Base-by-base conservation (phyloP, 2,797 vertebrate species). In the Vespertilio murinus region DNA sequence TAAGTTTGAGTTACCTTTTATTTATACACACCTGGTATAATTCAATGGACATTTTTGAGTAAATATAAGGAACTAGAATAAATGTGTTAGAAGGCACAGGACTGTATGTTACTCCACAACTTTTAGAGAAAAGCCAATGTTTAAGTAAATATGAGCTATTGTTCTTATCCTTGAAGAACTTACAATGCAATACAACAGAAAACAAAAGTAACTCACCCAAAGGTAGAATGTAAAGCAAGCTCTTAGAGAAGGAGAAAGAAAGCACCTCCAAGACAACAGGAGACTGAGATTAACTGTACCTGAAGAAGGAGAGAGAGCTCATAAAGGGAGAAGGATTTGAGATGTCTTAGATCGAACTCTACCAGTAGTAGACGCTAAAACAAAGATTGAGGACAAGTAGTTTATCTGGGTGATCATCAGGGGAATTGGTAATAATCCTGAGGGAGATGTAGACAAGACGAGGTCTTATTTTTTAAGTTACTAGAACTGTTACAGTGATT, bases 1-100 rank as follows among this genome's bases (percentile, higher is more conserved):
- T 73, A 74, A 82, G 73, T 87, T 13, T 88, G 59, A 94, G 18
- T 49, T 70, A 88, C 56, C 64, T 86, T 85, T 86, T 80, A 90
- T 40, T 82, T 89, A 73, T 2, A 52, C 25, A 56, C 61, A 38
- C 18, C 12, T 40, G 14, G 33, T 81, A 0, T 5, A 84, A 90
- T 59, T 81, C 54, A 88, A 18, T 28, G 45, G 22, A 69, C 11
- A 52, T 20, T 78, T 86, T 17, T 73, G 9, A 78, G 17, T 92
- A 91, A 95, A 56, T 49, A 74, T n/a, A 84, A 81, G 42, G 30
- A 90, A 65, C 12, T 12, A 85, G 74, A 85, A 40, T 45, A 59
- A 71, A 14, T 71, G 49, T 25, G 90, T 59, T 81, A 13, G 33
- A 88, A 91, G 12, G 92, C 2, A 18, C 3, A 90, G 69, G 23